Conservation (phyloP, 2,797 vertebrate species). For the Pipistrellus nathusii region DNA sequence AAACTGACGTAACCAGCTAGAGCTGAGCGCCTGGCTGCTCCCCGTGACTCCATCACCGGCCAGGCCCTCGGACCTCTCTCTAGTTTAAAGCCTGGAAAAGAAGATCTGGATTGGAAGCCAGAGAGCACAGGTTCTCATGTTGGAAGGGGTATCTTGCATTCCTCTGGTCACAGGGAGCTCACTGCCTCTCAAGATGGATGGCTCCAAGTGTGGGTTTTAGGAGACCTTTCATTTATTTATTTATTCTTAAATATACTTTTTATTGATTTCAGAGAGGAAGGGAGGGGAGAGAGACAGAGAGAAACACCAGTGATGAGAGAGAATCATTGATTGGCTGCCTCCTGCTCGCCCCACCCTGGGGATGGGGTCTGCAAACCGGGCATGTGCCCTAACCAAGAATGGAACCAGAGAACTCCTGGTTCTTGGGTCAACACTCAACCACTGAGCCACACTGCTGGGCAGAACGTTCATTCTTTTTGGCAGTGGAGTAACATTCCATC, state of each 20-base stretch:
- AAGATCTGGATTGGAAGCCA: neutral
- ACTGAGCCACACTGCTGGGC: neutral
- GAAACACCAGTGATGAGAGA: too few species aligned
- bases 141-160: neutral
- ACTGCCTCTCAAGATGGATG: neutral
- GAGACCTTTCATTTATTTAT: neutral
- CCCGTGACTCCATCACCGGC: neutral
- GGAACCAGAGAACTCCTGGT: too few species aligned
- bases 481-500: rapidly evolving
- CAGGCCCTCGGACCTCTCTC: neutral
- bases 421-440: too few species aligned
- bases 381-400: too few species aligned
- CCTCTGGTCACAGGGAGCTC: neutral
- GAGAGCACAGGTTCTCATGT: neutral
- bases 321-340: too few species aligned
- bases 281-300: too few species aligned
- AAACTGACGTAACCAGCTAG: neutral
- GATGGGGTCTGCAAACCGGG: too few species aligned
- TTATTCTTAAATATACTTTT: too few species aligned
- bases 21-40: neutral
- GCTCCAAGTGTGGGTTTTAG: neutral
- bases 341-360: too few species aligned
- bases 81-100: neutral
- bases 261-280: too few species aligned
- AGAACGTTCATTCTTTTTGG: neutral